Percentiles rank a stretch among this genome's conserved stretches.
Conservation (phyloP, 2,888 invertebrate species). For the Lepidonotus clava region DNA sequence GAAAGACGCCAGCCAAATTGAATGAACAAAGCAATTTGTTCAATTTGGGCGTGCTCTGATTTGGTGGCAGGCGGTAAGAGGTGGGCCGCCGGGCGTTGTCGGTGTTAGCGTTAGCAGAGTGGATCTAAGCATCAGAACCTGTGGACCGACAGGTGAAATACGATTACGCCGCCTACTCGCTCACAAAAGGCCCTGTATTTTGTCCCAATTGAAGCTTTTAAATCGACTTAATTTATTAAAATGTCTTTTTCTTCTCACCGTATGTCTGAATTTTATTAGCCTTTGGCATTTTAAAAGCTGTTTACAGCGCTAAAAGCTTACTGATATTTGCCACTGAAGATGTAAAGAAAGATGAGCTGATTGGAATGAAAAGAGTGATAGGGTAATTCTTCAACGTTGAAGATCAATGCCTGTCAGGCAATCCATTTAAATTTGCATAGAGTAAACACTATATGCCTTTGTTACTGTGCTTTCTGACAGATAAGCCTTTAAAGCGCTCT, state of each 20-base stretch:
- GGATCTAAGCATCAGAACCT: neutral
- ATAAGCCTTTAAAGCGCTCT: too few relatives aligned
- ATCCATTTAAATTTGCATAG: too few relatives aligned
- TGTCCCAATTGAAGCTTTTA: neutral
- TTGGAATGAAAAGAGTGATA: too few relatives aligned
- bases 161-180: neutral
- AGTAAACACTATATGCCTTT: too few relatives aligned
- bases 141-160: neutral
- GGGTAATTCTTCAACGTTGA: too few relatives aligned
- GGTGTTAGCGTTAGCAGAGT: neutral
- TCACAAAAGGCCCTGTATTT: neutral
- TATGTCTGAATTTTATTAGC: neutral
- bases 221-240: neutral
- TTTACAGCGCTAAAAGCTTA: too few relatives aligned
- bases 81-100: neutral
- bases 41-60: constrained; percentile 39
- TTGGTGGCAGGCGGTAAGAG: constrained; percentile 18
- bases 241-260: too few relatives aligned
- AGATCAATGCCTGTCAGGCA: too few relatives aligned
- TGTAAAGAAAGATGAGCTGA: too few relatives aligned
- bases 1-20: constrained; percentile 44
- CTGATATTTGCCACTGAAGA: too few relatives aligned
- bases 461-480: too few relatives aligned
- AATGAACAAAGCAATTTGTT: constrained; percentile 53
- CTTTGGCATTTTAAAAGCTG: neutral